Evolutionary conservation across 37 sponge, comb jelly and placozoan species (phyloP).

Genomic region (Oopsacas minuta): DNA sequence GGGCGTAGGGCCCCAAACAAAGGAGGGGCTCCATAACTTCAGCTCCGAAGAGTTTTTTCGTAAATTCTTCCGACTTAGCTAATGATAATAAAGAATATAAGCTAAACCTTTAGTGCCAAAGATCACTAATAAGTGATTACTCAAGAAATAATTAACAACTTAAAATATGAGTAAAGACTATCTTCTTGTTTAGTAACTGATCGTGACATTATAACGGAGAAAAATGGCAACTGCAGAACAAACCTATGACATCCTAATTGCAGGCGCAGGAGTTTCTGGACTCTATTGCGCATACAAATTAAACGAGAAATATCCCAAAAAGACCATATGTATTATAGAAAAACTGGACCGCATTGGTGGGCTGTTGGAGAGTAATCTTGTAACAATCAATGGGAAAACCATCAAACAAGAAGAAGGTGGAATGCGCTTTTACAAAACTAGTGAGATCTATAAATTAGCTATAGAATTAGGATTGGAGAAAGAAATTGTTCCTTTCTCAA

Average conservation of each 20-base stretch:
- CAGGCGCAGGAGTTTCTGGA: background rate
- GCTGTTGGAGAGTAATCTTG: background rate
- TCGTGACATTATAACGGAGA: too few relatives aligned
- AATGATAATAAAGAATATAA: too few relatives aligned
- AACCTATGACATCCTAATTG: background rate
- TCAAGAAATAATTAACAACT: too few relatives aligned
- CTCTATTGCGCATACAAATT: background rate
- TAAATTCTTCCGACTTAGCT: too few relatives aligned
- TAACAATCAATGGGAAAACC: background rate
- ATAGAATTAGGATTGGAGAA: background rate
- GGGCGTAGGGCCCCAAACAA: too few relatives aligned
- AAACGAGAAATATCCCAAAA: background rate
- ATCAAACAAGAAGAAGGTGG: background rate
- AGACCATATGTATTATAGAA: background rate
- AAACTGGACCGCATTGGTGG: background rate
- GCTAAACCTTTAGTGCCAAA: too few relatives aligned
- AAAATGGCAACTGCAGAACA: background rate
- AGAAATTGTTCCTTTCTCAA: background rate
- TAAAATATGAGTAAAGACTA: too few relatives aligned
- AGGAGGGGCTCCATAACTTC: too few relatives aligned
- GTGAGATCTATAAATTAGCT: background rate
- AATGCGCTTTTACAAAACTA: background rate
- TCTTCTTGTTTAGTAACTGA: too few relatives aligned
- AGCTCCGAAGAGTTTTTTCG: too few relatives aligned
- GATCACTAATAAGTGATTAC: too few relatives aligned